Conservation (phyloP, 2,888 invertebrate genomes). For the Apamea crenata region DNA sequence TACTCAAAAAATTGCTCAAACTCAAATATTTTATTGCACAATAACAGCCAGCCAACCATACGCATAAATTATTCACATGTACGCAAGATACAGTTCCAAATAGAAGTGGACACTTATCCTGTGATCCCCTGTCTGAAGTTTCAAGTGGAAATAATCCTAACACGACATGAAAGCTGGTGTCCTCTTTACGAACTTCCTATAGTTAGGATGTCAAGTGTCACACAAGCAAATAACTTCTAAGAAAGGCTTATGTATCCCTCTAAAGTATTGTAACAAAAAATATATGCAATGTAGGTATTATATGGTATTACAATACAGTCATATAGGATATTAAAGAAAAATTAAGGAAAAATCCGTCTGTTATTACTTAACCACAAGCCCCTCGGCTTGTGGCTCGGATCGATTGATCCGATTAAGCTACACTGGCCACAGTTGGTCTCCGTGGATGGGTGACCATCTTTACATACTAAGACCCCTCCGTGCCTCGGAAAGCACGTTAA, state of each 20-base stretch:
- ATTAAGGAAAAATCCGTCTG: too few relatives aligned
- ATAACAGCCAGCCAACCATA: not conserved
- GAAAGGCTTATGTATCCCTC: not conserved
- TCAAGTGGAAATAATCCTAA: slow-evolving; percentile 48
- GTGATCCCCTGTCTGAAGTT: slow-evolving; percentile 44
- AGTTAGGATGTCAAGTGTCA: not conserved
- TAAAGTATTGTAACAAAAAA: not conserved
- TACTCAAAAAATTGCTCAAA: not conserved
- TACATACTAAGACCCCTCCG: too few relatives aligned
- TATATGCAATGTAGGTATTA: not conserved
- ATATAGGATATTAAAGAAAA: not conserved
- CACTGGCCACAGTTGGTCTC: too few relatives aligned
- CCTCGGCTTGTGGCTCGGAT: not conserved
- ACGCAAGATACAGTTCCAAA: slow-evolving; percentile 22
- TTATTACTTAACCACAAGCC: too few relatives aligned
- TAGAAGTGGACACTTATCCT: slow-evolving; percentile 50
- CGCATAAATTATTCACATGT: slow-evolving; percentile 29
- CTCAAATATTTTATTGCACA: too few relatives aligned
- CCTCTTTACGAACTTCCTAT: slow-evolving; percentile 33
- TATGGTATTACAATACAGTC: too few relatives aligned
- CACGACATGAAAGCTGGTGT: slow-evolving; percentile 41
- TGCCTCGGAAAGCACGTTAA: too few relatives aligned
- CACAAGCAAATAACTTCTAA: not conserved
- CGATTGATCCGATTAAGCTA: too few relatives aligned
- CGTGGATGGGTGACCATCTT: not conserved